Percentiles rank a stretch among this genome's conserved stretches.
Conservation (phyloP, 2,797 vertebrate species). For the Acanthurus lineatus region DNA sequence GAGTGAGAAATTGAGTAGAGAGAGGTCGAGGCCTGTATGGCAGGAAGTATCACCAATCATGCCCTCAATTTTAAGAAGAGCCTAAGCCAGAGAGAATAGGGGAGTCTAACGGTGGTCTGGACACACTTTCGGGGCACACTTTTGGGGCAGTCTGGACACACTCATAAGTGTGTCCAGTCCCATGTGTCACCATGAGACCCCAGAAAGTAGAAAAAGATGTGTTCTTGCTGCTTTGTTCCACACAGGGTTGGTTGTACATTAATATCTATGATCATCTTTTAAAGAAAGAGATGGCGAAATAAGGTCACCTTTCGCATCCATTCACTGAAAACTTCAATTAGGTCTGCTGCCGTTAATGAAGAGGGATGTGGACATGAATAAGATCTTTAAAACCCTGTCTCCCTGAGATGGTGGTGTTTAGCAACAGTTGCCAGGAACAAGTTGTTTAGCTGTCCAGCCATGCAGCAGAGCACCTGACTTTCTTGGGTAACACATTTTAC, state of each 20-base stretch:
- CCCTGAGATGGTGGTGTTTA: background rate
- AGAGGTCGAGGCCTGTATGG: constrained; percentile 22
- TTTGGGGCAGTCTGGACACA: constrained; percentile 13
- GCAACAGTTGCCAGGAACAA: constrained; percentile 4
- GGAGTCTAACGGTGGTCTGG: constrained; percentile 24
- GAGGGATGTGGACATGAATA: no score
- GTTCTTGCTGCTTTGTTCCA: background rate
- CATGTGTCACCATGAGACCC: background rate
- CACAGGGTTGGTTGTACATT: background rate
- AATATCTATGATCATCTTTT: background rate
- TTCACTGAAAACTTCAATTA: constrained; percentile 3
- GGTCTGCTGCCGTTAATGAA: background rate
- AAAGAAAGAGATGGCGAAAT: background rate
- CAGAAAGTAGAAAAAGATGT: background rate
- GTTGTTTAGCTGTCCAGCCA: background rate
- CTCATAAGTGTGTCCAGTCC: no score
- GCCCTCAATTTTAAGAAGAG: constrained; percentile 21
- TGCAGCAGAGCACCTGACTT: background rate
- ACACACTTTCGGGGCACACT: background rate
- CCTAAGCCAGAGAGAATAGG: background rate
- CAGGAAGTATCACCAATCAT: constrained; percentile 23
- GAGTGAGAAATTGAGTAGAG: constrained; percentile 24
- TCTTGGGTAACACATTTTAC: background rate
- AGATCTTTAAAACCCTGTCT: no score
- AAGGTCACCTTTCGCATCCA: background rate